Percentiles rank a stretch among this genome's conserved stretches.
Conservation (phyloP, 2,888 invertebrate genomes). For the Fragum fragum region DNA sequence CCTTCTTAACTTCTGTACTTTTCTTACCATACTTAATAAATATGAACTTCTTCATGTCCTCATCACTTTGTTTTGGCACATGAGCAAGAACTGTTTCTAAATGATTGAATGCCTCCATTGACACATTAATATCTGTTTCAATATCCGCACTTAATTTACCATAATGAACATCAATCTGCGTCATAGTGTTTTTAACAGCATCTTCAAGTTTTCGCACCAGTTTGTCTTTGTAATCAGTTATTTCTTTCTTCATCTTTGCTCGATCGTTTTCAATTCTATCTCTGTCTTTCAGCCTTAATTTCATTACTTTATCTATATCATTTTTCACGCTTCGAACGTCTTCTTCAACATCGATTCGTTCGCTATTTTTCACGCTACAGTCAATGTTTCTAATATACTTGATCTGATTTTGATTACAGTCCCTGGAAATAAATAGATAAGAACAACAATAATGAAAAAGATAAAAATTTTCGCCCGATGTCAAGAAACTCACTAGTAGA, state of each 20-base stretch:
- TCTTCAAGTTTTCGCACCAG: neutral
- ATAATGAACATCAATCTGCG: slow-evolving; percentile 8
- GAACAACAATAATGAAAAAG: too few species aligned
- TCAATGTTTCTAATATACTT: slow-evolving; percentile 3
- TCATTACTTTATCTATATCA: slow-evolving; percentile 2
- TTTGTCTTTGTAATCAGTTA: neutral
- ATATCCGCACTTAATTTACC: neutral
- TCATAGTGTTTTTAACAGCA: neutral
- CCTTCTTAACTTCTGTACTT: neutral
- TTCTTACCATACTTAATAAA: slow-evolving; percentile 11
- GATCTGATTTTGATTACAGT: slow-evolving; percentile 9
- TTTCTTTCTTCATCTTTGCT: neutral
- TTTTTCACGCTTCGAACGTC: neutral
- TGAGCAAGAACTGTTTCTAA: neutral
- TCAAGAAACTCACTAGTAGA: too few species aligned
- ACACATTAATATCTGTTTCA: neutral
- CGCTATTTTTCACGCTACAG: neutral
- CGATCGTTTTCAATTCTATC: neutral
- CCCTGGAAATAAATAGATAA: too few species aligned
- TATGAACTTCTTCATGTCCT: neutral
- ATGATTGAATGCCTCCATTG: neutral
- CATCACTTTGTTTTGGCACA: neutral
- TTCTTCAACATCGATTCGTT: neutral
- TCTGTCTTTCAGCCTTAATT: neutral
- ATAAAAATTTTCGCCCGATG: too few species aligned